phyloP scores from a whole-genome alignment of 2,797 vertebrate genomes.

The Poecilia picta region DNA sequence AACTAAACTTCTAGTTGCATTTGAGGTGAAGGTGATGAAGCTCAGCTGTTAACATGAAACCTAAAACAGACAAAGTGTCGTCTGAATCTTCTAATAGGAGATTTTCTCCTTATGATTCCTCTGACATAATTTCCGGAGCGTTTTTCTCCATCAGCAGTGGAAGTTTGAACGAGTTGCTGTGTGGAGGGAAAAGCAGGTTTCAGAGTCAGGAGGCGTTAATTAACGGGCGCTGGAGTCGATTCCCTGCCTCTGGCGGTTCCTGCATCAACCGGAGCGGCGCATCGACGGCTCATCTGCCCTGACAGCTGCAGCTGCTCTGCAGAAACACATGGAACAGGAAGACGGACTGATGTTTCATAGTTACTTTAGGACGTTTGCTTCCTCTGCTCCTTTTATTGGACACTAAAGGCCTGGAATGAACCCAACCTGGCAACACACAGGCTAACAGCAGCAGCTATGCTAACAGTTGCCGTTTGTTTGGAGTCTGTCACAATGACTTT shows the following conservation, averaged over 20 bases:
- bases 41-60: background rate
- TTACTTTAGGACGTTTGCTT: background rate
- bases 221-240: conserved; percentile 78
- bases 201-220: conserved; percentile 72
- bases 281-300: conserved; percentile 74
- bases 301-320: conserved; percentile 52
- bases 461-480: no score
- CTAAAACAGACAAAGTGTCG: background rate
- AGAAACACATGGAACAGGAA: background rate
- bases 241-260: conserved; percentile 79
- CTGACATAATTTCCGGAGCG: background rate
- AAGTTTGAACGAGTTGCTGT: background rate
- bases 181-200: conserved; percentile 15
- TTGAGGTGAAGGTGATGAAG: background rate
- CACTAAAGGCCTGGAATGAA: no score
- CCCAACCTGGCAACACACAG: no score
- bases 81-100: background rate
- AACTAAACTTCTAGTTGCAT: background rate
- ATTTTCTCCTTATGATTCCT: background rate
- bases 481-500: no score
- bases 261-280: conserved; percentile 69
- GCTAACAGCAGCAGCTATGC: no score
- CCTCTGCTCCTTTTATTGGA: no score
- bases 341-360: background rate
- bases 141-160: background rate